These are phyloP conservation scores for Leguminivora glycinivorella DNA, from an alignment of 1,140 invertebrate genomes.

Conservation along the genomic window DNA sequence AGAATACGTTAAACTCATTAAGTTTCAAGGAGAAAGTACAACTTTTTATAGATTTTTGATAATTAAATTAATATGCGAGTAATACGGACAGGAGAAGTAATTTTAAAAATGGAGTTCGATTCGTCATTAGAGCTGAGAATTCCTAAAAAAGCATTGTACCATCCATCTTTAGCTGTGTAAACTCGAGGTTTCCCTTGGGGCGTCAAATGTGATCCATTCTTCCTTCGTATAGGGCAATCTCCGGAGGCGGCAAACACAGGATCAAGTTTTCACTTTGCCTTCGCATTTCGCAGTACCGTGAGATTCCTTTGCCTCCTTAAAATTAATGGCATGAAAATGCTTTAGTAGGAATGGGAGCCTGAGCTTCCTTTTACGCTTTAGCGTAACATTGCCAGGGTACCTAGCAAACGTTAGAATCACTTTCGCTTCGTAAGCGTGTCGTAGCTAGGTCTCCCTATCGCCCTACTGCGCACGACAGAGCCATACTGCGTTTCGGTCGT, in stretches of 20 bases:
- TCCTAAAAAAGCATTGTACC: not conserved
- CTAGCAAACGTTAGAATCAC: too few relatives aligned
- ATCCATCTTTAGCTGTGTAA: slow-evolving; percentile 16
- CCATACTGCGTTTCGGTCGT: too few relatives aligned
- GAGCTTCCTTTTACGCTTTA: not conserved
- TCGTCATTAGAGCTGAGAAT: not conserved
- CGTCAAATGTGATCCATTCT: slow-evolving; percentile 35
- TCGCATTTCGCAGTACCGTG: slow-evolving; percentile 6
- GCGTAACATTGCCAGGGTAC: not conserved
- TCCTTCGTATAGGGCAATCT: slow-evolving; percentile 28
- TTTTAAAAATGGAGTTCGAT: not conserved
- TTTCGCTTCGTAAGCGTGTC: too few relatives aligned
- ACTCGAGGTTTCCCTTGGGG: slow-evolving; percentile 30
- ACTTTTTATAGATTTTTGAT: too few relatives aligned
- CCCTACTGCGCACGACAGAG: too few relatives aligned
- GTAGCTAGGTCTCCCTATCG: too few relatives aligned
- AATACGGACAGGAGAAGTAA: not conserved
- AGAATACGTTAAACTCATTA: too few relatives aligned
- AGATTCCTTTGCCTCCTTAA: slow-evolving; percentile 24
- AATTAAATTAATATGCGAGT: too few relatives aligned
- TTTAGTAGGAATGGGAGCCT: slow-evolving; percentile 10
- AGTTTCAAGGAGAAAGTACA: too few relatives aligned
- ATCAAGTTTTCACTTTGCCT: slow-evolving; percentile 33
- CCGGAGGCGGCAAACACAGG: slow-evolving; percentile 25
- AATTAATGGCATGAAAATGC: slow-evolving; percentile 27